phyloP scores from a whole-genome alignment of 2,797 vertebrate genomes.

The Microctenopoma steveboyesi region DNA sequence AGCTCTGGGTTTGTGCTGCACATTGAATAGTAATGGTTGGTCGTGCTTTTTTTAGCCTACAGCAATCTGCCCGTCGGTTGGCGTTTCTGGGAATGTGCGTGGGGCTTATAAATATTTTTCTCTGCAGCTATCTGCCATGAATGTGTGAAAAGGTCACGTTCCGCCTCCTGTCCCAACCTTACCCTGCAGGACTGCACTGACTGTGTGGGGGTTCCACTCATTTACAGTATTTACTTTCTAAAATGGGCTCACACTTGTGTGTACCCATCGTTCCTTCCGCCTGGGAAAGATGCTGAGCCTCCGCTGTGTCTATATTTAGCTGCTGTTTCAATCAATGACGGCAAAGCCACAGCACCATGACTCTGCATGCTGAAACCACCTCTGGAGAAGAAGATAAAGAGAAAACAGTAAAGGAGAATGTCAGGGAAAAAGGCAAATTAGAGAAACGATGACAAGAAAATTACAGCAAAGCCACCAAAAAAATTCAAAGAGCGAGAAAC shows the following conservation, averaged over 20 bases:
- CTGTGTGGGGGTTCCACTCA: neutral
- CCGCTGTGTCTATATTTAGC: slow-evolving; percentile 76
- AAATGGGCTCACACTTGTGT: slow-evolving; percentile 3
- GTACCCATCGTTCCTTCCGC: slow-evolving; percentile 44
- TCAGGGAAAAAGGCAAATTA: slow-evolving; percentile 10
- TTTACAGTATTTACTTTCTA: slow-evolving; percentile 18
- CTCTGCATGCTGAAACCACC: slow-evolving; percentile 74
- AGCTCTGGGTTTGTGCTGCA: slow-evolving; percentile 48
- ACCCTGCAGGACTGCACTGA: slow-evolving; percentile 21
- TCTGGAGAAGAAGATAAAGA: slow-evolving; percentile 43
- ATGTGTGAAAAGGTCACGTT: slow-evolving; percentile 63
- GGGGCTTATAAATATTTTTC: slow-evolving; percentile 40
- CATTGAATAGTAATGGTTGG: slow-evolving; percentile 52
- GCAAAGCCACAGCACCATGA: slow-evolving; percentile 71
- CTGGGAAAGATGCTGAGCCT: slow-evolving; percentile 72
- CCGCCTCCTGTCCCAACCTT: slow-evolving; percentile 26
- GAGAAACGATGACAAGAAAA: slow-evolving; percentile 31
- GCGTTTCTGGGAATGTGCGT: slow-evolving; percentile 7
- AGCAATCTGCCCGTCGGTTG: slow-evolving; percentile 31
- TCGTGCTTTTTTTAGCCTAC: slow-evolving; percentile 42
- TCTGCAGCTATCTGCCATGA: slow-evolving; percentile 41
- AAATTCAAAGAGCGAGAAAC: slow-evolving; percentile 18
- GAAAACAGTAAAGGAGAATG: neutral
- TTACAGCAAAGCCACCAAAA: slow-evolving; percentile 22
- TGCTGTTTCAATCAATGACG: slow-evolving; percentile 71